Percentiles rank a stretch among this genome's conserved stretches.
phyloP scores from a whole-genome alignment of 2,888 invertebrate species.

The Drosophila yooni region DNA sequence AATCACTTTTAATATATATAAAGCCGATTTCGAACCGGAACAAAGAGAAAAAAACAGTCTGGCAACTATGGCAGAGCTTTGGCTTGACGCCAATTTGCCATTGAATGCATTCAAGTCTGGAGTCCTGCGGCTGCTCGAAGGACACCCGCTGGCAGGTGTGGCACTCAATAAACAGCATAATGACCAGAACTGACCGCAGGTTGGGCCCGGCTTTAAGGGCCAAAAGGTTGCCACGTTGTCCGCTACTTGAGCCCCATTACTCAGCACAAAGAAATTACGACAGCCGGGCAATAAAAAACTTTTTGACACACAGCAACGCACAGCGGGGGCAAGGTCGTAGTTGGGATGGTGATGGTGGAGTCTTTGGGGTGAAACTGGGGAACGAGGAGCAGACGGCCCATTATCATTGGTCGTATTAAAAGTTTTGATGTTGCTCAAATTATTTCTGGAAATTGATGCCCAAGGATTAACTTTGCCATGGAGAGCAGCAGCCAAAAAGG shows the following conservation, averaged over 20 bases:
- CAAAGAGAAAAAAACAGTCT: neutral
- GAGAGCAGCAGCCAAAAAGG: constrained; percentile 17
- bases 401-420: constrained; percentile 82
- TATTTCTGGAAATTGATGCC: constrained; percentile 81
- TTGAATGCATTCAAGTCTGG: constrained; percentile 26
- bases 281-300: constrained; percentile 58
- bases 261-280: constrained; percentile 76
- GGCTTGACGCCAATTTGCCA: constrained; percentile 51
- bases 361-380: neutral
- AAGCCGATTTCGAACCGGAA: constrained; percentile 6
- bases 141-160: constrained; percentile 62
- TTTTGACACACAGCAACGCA: constrained; percentile 24
- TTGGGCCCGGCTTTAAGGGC: constrained; percentile 10
- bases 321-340: constrained; percentile 17
- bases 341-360: neutral
- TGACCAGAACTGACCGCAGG: constrained; percentile 68
- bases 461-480: constrained; percentile 75
- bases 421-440: constrained; percentile 80
- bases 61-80: constrained; percentile 36
- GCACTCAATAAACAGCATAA: constrained; percentile 75
- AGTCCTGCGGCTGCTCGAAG: constrained; percentile 11
- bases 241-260: constrained; percentile 61
- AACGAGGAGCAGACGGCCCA: constrained; percentile 38
- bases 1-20: constrained; percentile 4
- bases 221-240: constrained; percentile 46